Evolutionary conservation across 1,140 invertebrate species (phyloP).

Genomic region (Spodoptera litura): DNA sequence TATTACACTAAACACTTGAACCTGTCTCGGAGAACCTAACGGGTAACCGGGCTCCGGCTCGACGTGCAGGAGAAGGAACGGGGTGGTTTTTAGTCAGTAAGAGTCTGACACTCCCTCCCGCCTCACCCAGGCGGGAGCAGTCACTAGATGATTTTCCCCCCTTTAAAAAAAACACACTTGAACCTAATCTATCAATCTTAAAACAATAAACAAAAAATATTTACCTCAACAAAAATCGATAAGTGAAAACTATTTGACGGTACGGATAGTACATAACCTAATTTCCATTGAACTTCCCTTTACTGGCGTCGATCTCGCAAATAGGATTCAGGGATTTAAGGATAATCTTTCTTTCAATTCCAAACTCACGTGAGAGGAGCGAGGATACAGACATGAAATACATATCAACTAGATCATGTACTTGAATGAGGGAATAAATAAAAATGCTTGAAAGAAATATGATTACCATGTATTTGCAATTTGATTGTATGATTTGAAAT

Average conservation of each 20-base stretch:
- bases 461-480: constrained; percentile 25
- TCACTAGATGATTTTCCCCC: too few relatives aligned
- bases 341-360: constrained; percentile 40
- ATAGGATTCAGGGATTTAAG: constrained; percentile 25
- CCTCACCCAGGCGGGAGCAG: too few relatives aligned
- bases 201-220: background rate
- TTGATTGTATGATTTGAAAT: constrained; percentile 10
- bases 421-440: constrained; percentile 6
- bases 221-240: background rate
- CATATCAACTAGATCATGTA: constrained; percentile 27
- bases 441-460: background rate
- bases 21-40: too few relatives aligned
- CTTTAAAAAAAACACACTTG: too few relatives aligned
- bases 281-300: constrained; percentile 29
- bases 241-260: background rate
- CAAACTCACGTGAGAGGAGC: constrained; percentile 11
- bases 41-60: too few relatives aligned
- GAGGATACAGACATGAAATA: constrained; percentile 8
- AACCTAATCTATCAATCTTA: background rate
- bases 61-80: too few relatives aligned
- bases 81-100: too few relatives aligned
- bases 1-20: too few relatives aligned
- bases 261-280: background rate
- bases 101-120: too few relatives aligned
- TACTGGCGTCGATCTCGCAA: constrained; percentile 18